A percentile compares a stretch with the other conserved stretches of the same genome.
These are phyloP conservation scores for Condylura cristata DNA, from an alignment of 2,113 vertebrate species.

Conservation along the genomic window DNA sequence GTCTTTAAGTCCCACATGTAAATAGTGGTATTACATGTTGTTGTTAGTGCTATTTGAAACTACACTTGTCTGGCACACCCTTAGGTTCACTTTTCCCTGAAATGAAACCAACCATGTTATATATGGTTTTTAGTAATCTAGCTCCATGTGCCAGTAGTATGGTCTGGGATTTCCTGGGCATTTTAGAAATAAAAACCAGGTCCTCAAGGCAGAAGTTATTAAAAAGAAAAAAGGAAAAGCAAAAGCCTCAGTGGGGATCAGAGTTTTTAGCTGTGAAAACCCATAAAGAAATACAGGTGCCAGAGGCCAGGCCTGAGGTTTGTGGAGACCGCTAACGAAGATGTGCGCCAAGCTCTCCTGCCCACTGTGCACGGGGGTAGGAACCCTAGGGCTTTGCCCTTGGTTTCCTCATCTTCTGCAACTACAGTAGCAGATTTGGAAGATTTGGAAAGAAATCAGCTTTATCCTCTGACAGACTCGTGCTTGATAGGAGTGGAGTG, in stretches of 20 bases:
- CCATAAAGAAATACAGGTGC: not conserved
- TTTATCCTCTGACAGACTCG: conserved; percentile 40
- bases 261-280: not conserved
- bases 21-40: not conserved
- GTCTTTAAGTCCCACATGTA: not conserved
- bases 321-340: not conserved
- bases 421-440: not conserved
- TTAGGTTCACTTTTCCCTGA: not conserved
- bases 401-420: conserved; percentile 44
- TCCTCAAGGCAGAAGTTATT: not conserved
- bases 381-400: not conserved
- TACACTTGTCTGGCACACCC: not conserved
- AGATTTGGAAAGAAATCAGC: conserved; percentile 56
- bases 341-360: not conserved
- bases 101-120: not conserved
- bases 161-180: not conserved
- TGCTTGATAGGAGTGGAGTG: not conserved
- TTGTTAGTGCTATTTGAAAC: not conserved
- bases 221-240: conserved; percentile 1
- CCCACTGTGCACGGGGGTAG: not conserved
- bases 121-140: not conserved
- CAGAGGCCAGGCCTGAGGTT: conserved; percentile 29
- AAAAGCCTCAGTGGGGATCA: not conserved
- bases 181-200: not conserved
- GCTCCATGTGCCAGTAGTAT: not conserved